Evolutionary conservation across 2,113 vertebrate species (phyloP), one percentile per base, ranked within the genome.

Genomic region (Vanacampus margaritifer): DNA sequence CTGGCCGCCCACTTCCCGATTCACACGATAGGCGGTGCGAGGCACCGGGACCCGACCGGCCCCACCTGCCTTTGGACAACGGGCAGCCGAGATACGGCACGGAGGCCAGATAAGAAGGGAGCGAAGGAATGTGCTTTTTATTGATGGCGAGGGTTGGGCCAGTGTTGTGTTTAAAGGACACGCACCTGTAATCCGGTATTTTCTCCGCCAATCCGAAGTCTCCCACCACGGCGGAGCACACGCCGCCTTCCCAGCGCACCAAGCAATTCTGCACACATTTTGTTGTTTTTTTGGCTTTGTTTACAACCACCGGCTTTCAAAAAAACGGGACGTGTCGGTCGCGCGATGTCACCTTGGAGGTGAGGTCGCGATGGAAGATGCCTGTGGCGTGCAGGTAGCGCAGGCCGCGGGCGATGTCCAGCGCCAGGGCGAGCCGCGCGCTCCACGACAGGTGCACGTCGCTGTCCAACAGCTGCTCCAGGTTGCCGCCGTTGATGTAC

Each of bases 201-300:
- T 97, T 98, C 88, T 98, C 97, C 0, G 97, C 96, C 87, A 99
- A 91, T 61, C 96, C 96, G 0, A 99, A 98, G 90, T 98, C 97
- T 48, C 94, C 96, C 75, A 98, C 96, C 26, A 99, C 95, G 8
- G 92, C 95, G 0, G 94, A 95, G 88, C 94, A 95, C 53, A 92
- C 82, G 1, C 61, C 78, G 37, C 91, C 90, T 64, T 98, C 95
- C 73, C 92, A 92, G 67, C 93, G 93, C 74, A 99, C 93, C 83
- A 99, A 89, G 87, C 96, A 98, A 90, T 99, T 99, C 97, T 98
- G 81, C 68, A 68, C 23, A 62, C 39, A 70, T n/a, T n/a, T n/a
- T n/a, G n/a, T n/a, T n/a, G n/a, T n/a, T n/a, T n/a, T n/a, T n/a
- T n/a, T n/a, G n/a, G n/a, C n/a, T n/a, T n/a, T n/a, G n/a, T n/a